A percentile compares a stretch with the other conserved stretches of the same genome.
Evolutionary conservation across 2,888 invertebrate species (phyloP).

Genomic region (Drosophila glabriapex): DNA sequence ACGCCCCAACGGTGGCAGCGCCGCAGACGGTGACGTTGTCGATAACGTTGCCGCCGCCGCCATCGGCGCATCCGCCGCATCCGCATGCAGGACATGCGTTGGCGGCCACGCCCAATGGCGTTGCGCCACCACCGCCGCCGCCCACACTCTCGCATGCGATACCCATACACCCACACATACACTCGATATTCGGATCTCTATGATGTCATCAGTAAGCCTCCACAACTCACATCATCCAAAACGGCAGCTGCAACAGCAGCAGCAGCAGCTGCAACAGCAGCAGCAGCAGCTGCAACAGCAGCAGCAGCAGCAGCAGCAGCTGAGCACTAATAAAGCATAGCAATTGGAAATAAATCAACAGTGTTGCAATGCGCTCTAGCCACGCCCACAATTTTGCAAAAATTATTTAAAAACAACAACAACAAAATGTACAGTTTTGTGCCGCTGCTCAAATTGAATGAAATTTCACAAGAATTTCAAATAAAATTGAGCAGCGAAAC

Average conservation of each 20-base stretch:
- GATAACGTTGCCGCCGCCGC: slow-evolving; percentile 83
- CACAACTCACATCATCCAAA: slow-evolving; percentile 32
- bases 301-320: slow-evolving; percentile 13
- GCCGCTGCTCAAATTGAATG: slow-evolving; percentile 5
- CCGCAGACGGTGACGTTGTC: slow-evolving; percentile 84
- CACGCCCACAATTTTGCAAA: slow-evolving; percentile 40
- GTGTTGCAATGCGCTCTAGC: slow-evolving; percentile 31
- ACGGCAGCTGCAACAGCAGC: slow-evolving; percentile 34
- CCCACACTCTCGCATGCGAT: slow-evolving; percentile 84
- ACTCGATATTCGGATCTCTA: slow-evolving; percentile 86
- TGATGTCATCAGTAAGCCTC: slow-evolving; percentile 84
- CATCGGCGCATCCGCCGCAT: slow-evolving; percentile 72
- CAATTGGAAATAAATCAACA: slow-evolving; percentile 15
- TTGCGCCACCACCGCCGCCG: slow-evolving; percentile 75
- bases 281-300: slow-evolving; percentile 39
- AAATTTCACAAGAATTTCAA: not conserved
- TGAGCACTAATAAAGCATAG: slow-evolving; percentile 6
- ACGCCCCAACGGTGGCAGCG: slow-evolving; percentile 78
- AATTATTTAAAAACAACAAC: slow-evolving; percentile 36
- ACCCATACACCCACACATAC: slow-evolving; percentile 85
- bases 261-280: not conserved
- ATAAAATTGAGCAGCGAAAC: not conserved
- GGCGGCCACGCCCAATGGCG: slow-evolving; percentile 67
- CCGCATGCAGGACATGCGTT: slow-evolving; percentile 76
- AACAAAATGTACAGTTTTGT: slow-evolving; percentile 5